phyloP scores from a whole-genome alignment of 53 echinoderm and acorn worm genomes.

The Patiria pectinifera region DNA sequence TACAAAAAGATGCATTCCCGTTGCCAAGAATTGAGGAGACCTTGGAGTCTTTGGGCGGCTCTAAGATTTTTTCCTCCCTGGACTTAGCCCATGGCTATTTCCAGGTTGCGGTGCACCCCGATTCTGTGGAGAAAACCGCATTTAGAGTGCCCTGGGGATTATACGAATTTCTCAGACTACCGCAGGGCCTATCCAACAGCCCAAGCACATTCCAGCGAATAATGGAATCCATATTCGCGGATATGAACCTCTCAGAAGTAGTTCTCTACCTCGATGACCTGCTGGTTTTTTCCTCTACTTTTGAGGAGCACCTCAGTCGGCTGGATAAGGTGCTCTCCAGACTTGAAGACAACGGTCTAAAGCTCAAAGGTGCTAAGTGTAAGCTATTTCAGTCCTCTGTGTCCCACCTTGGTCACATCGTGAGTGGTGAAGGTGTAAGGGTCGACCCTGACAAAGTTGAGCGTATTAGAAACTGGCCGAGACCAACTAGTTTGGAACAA shows the following conservation, averaged over 20 bases:
- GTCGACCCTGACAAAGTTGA: conserved; percentile 59
- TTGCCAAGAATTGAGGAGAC: conserved; percentile 77
- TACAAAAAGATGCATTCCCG: conserved; percentile 61
- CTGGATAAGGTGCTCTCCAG: conserved; percentile 55
- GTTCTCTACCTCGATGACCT: conserved; percentile 70
- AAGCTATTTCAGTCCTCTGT: conserved; percentile 38
- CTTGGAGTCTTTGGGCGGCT: conserved; percentile 61
- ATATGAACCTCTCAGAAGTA: conserved; percentile 56
- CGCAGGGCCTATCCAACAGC: conserved; percentile 64
- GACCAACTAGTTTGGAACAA: conserved; percentile 33
- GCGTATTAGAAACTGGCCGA: conserved; percentile 48
- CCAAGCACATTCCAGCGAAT: conserved; percentile 65
- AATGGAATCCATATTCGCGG: conserved; percentile 64
- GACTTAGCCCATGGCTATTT: conserved; percentile 74
- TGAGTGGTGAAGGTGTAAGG: conserved; percentile 47
- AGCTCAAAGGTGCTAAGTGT: conserved; percentile 67
- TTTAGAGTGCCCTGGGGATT: conserved; percentile 75
- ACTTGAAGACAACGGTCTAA: conserved; percentile 50
- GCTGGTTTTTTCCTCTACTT: conserved; percentile 50
- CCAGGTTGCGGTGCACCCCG: conserved; percentile 54
- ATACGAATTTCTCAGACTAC: conserved; percentile 59
- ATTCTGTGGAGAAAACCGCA: conserved; percentile 68
- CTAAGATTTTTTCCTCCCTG: conserved; percentile 59
- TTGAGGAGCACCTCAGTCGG: conserved; percentile 45
- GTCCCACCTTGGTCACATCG: conserved; percentile 68